Evolutionary conservation across 2,888 invertebrate species (phyloP), one percentile per base, ranked within the genome.

Genomic region (Xiphydria camelus): DNA sequence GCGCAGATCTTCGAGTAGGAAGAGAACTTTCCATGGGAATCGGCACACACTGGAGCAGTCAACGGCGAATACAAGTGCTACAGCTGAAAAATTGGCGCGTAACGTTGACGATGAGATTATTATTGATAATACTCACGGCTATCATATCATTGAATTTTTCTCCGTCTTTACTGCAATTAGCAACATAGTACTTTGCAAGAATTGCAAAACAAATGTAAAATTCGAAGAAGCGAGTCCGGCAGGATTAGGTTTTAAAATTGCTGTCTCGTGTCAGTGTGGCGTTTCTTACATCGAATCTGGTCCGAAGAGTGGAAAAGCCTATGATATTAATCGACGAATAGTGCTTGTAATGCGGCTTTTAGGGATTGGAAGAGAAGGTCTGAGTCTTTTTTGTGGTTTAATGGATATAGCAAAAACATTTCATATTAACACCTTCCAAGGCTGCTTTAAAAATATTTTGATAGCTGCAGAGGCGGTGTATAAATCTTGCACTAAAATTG

Each of bases 311-410:
- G 14, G 15, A n/a, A 48, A 34, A 35, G 53, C 36, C 12, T 58
- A 52, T 26, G 57, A 58, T 51, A 40, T 58, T n/a, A 54, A 55
- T 47, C 48, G 55, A 40, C 51, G 55, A 31, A 15, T 54, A 25
- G 43, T 51, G 18, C 51, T 36, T 41, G 42, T 53, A 10, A 47
- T 55, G 46, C 41, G 48, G 23, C 45, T 53, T 31, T 19, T 55
- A 35, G 51, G 51, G 15, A 38, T 51, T 49, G 55, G 53, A 23
- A 23, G 37, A 19, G 15, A 9, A 12, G 47, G 55, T 15, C 47
- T 52, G 6, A 44, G 50, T 19, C 26, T 18, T 10, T 55, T 55
- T 53, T 50, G 50, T 44, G 44, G 44, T 6, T 32, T 43, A 10
- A 51, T 55, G 55, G 55, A 55, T 5, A 19, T 54, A 18, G 42